Percentiles rank a stretch among this genome's conserved stretches.
Conservation (phyloP, 2,797 vertebrate genomes). For the Gastrophryne carolinensis region DNA sequence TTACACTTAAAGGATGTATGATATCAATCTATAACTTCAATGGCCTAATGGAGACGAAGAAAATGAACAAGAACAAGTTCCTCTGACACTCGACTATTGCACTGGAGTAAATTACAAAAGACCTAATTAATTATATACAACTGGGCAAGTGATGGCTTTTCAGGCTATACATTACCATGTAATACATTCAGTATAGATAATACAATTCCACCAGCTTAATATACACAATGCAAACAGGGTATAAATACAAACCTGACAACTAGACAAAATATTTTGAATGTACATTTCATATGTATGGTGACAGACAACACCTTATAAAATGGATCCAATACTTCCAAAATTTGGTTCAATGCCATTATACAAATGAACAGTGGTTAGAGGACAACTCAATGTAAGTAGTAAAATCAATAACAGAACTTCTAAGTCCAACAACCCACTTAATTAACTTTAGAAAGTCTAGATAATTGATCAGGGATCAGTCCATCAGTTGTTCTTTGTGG, state of each 20-base stretch:
- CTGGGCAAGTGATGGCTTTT: too few species aligned
- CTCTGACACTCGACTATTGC: background rate
- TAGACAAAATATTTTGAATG: background rate
- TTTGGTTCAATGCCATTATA: too few species aligned
- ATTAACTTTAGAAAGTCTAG: too few species aligned
- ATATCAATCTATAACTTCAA: conserved; percentile 5
- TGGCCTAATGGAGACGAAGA: background rate
- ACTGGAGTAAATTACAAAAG: background rate
- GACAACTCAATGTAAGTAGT: too few species aligned
- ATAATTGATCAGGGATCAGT: too few species aligned
- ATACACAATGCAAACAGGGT: background rate
- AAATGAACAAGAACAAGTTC: background rate
- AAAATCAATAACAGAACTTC: too few species aligned
- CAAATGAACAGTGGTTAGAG: background rate
- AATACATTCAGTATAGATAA: background rate
- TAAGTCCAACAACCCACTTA: too few species aligned
- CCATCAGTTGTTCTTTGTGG: too few species aligned
- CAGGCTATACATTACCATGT: background rate
- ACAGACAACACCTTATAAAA: background rate
- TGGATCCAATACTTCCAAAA: too few species aligned
- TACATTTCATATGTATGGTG: conserved; percentile 3
- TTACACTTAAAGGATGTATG: background rate
- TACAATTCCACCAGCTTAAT: background rate
- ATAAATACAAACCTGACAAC: background rate
- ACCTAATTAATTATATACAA: background rate